Evolutionary conservation across 2,797 vertebrate species (phyloP).

Genomic region (Hipposideros larvatus): DNA sequence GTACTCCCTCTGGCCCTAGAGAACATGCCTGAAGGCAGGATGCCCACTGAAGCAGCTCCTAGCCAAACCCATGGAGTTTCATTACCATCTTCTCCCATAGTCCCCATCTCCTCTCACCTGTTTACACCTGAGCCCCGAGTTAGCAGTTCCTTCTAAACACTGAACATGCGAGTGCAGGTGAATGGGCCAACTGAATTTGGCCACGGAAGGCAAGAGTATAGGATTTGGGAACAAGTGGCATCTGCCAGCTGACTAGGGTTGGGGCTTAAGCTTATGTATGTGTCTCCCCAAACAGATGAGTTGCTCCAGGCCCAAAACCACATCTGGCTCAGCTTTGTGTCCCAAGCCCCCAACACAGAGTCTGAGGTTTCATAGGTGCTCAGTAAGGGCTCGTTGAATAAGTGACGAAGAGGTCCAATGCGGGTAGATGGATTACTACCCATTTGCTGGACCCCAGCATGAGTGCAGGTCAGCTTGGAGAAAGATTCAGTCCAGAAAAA

Average conservation of each 20-base stretch:
- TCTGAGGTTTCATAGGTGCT: not conserved
- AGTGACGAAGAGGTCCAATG: not conserved
- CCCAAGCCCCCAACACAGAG: not conserved
- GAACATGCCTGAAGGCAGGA: constrained; percentile 21
- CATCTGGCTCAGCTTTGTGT: not conserved
- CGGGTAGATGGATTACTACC: not conserved
- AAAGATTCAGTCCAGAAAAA: constrained; percentile 7
- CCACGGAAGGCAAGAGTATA: not conserved
- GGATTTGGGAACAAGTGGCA: not conserved
- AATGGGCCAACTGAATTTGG: not conserved
- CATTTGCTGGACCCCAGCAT: not conserved
- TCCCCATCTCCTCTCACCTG: not conserved
- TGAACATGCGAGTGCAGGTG: not conserved
- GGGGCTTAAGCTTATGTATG: not conserved
- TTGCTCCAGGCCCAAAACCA: not conserved
- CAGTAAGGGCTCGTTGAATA: not conserved
- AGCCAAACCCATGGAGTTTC: not conserved
- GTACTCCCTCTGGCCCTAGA: constrained; percentile 65
- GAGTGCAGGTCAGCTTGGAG: not conserved
- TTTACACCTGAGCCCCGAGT: not conserved
- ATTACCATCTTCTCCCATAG: not conserved
- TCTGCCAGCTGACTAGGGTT: not conserved
- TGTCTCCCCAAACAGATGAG: not conserved
- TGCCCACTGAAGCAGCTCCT: not conserved
- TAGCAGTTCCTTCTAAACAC: not conserved